phyloP scores from a whole-genome alignment of 2,888 invertebrate genomes.

The Tanypteryx hageni region DNA sequence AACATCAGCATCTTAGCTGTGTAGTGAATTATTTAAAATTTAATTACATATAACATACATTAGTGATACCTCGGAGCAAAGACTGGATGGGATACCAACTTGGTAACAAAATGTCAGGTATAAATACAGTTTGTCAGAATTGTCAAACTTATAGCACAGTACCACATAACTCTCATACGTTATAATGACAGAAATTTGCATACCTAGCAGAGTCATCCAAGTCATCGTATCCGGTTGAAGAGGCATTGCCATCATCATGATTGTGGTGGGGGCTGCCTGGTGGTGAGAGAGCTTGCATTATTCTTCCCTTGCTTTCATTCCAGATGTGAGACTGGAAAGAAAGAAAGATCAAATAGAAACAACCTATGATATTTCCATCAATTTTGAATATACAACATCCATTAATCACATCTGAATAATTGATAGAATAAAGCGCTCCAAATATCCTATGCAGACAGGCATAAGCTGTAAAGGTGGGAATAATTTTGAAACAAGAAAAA shows the following conservation, averaged over 20 bases:
- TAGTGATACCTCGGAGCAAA: no score
- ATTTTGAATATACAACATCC: no score
- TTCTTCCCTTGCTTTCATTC: slow-evolving; percentile 91
- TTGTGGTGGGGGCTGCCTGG: slow-evolving; percentile 84
- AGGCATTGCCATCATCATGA: slow-evolving; percentile 73
- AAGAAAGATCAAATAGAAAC: not conserved
- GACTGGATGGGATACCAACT: no score
- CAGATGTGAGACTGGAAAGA: slow-evolving; percentile 85
- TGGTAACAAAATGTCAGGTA: not conserved
- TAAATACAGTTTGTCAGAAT: not conserved
- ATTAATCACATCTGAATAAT: no score
- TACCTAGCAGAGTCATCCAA: slow-evolving; percentile 71
- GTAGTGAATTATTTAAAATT: no score
- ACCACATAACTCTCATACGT: not conserved
- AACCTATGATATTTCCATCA: no score
- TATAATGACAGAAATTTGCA: not conserved
- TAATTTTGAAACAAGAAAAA: no score
- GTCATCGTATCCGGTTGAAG: slow-evolving; percentile 67
- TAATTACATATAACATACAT: no score
- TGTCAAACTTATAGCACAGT: not conserved
- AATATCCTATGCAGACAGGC: no score
- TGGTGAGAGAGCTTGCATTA: slow-evolving; percentile 93
- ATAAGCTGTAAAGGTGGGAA: no score
- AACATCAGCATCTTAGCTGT: no score
- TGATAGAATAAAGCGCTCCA: no score